Base-by-base conservation (phyloP, 2,113 vertebrate species). In the Entosphenus tridentatus region DNA sequence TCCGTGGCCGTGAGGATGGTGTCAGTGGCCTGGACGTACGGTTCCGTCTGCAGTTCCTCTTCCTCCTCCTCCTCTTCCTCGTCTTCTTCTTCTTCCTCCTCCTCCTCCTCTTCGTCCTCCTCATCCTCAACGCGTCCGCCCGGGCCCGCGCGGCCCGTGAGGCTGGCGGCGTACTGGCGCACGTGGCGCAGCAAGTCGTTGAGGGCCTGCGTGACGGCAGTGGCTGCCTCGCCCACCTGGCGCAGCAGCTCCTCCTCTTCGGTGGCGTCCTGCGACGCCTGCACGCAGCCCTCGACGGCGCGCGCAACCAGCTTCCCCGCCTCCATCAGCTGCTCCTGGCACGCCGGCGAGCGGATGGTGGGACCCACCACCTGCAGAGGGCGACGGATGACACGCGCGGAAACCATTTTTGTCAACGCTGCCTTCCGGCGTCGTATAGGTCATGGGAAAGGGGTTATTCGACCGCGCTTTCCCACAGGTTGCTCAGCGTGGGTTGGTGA, bases 1-100 rank as follows among this genome's bases (percentile, higher is more conserved):
- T 97, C 95, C 0, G 95, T 98, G 76, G 96, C 95, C 0, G 90
- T 97, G 90, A 98, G 96, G 79, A 98, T 96, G 3, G 95, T 96
- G 76, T 98, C 95, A 0, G 90, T 98, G 73, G 95, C 95, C 80
- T 98, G 95, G 82, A 96, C 93, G 2, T 98, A 97, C n/a, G 62
- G 62, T 21, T 65, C n/a, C 62, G 21, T 65, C n/a, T 65, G 62
- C 62, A 65, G 62, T 2, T 39, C 39, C 39, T 39, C 39, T 39
- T 39, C 39, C 6, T 39, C 39, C 39, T 39, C 39, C 39, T 39
- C 39, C 6, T 39, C 39, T 7, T 39, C 39, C 5, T 39, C 39
- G 4, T 39, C 39, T 39, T 39, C 39, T 39, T 39, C 39, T 39
- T 39, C 39, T 7, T 39, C 39, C 39, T 39, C 39, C 6, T 39